Percentiles rank a stretch among this genome's conserved stretches.
These are phyloP conservation scores for Colossoma macropomum DNA, from an alignment of 2,113 vertebrate species.

Conservation along the genomic window DNA sequence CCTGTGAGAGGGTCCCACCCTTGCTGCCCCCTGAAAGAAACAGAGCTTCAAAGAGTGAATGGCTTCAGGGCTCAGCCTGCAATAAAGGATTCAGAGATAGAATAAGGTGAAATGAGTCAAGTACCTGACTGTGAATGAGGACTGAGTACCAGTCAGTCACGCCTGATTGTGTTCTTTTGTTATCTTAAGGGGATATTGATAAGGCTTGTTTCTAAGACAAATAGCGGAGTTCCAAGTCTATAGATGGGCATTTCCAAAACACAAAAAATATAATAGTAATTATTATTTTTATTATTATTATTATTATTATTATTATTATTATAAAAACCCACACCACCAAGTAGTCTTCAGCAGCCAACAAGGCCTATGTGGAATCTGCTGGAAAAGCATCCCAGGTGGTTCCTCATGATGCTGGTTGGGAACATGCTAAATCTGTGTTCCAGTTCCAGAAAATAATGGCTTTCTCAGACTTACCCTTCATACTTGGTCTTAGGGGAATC, in stretches of 20 bases:
- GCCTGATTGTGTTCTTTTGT: neutral
- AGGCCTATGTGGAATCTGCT: neutral
- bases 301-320: no score
- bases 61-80: conserved; percentile 1
- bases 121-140: neutral
- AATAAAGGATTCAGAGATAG: conserved; percentile 21
- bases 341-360: neutral
- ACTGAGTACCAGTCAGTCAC: neutral
- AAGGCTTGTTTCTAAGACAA: no score
- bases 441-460: neutral
- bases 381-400: neutral
- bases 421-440: neutral
- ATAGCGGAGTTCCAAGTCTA: no score
- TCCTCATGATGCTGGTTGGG: neutral
- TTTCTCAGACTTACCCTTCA: neutral
- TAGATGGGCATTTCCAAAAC: no score
- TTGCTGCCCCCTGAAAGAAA: conserved; percentile 7
- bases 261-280: no score
- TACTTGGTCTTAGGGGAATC: neutral
- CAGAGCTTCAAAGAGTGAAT: neutral
- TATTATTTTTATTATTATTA: no score
- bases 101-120: conserved; percentile 17
- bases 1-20: neutral
- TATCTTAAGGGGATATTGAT: neutral
- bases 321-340: no score